Percentiles rank a stretch among this genome's conserved stretches.
Conservation (phyloP, 1,140 invertebrate genomes). For the Trigoniulus corallinus region DNA sequence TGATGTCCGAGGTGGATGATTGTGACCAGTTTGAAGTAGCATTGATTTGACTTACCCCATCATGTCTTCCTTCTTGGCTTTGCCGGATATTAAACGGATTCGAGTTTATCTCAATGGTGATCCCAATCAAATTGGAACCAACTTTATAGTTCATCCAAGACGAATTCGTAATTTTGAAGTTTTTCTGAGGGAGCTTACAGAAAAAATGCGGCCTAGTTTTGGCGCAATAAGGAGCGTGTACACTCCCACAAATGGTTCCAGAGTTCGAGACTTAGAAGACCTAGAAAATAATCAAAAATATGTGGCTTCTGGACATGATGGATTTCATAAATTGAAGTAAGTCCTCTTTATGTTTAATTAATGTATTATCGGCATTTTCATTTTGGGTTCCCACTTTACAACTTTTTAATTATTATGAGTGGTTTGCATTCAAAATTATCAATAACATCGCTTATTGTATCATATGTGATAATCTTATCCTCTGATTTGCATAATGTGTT, state of each 20-base stretch:
- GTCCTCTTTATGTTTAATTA: neutral
- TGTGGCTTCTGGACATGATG: constrained; percentile 3
- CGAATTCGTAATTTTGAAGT: constrained; percentile 2
- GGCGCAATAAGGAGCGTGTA: constrained; percentile 4
- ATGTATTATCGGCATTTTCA: no score
- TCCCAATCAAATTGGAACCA: neutral
- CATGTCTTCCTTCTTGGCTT: no score
- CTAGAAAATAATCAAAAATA: constrained; percentile 1
- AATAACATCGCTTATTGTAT: no score
- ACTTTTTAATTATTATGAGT: no score
- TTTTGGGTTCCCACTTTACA: no score
- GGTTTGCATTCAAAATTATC: no score
- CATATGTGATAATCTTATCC: no score
- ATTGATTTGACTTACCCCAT: no score
- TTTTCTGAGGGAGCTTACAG: neutral
- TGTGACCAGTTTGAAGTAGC: no score
- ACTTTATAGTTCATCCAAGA: constrained; percentile 3
- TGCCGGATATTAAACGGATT: constrained; percentile 5
- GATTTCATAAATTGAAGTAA: constrained; percentile 1
- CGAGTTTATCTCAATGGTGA: constrained; percentile 1
- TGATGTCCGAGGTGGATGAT: no score
- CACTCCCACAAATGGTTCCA: constrained; percentile 1
- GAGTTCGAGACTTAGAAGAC: neutral
- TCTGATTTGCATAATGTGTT: no score
- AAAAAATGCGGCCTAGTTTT: constrained; percentile 1